Evolutionary conservation across 2,797 vertebrate genomes (phyloP), one percentile per base, ranked within the genome.

Genomic region (Pelodytes ibericus): DNA sequence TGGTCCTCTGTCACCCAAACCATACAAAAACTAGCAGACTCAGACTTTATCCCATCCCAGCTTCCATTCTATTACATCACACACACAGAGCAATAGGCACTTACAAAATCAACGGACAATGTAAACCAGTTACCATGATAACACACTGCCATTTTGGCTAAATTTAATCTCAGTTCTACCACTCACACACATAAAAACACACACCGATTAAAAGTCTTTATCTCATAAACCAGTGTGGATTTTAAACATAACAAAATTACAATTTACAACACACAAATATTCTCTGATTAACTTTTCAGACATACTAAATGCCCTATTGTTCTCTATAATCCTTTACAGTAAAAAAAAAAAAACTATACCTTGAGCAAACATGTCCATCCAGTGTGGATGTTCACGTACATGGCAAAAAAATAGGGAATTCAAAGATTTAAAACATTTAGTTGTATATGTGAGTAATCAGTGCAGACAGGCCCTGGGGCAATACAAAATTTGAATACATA

Each of bases 381-480:
- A 27, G 2, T 44, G 18, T 60, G 39, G 10, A 18, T 36, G 36
- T 66, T 57, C 36, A 53, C 30, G 26, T 71, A 26, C 26, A 27
- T 61, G 16, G n/a, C 15, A 36, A 65, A 31, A 64, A 65, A 49
- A 65, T 61, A 72, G 72, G 59, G 16, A 26, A 67, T 66, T 66
- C 29, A 61, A n/a, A 25, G 25, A 70, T 16, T 57, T 49, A 16
- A 60, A 39, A 60, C 49, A 67, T 31, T 68, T 27, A 58, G 30
- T 31, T 56, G 33, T 33, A 51, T 47, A 57, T 56, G 71, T 66
- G 64, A 66, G 59, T 67, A 60, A 66, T 66, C 51, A 51, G 27
- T 61, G 30, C 41, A 72, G 75, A 78, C 75, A 78, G 70, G 53
- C 68, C 75, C 62, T 66, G 62, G 20, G 60, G 75, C 68, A 59